Evolutionary conservation across 2,888 invertebrate species (phyloP).

Genomic region (Melitaea athalia): DNA sequence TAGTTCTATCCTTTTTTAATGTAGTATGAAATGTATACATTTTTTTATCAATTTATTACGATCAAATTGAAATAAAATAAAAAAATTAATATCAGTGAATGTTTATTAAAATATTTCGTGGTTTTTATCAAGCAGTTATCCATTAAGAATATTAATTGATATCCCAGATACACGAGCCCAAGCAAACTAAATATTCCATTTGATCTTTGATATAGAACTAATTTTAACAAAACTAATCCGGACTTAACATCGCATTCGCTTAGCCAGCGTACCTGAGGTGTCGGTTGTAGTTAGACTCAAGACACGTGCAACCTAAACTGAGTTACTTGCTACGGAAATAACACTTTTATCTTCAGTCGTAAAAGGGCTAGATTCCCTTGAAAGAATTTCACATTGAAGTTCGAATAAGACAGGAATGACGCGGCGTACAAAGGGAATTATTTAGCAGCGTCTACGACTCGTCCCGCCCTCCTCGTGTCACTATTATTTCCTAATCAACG

Average conservation of each 20-base stretch:
- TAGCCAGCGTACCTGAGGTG: slow-evolving; percentile 15
- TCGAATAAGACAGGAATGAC: slow-evolving; percentile 2
- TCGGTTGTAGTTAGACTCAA: slow-evolving; percentile 7
- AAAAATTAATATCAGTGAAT: too few species aligned
- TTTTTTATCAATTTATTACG: too few species aligned
- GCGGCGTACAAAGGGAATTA: slow-evolving; percentile 33
- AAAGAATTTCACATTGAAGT: background rate
- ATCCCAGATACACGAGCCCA: slow-evolving; percentile 1
- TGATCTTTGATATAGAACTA: slow-evolving; percentile 22
- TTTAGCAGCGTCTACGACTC: slow-evolving; percentile 27
- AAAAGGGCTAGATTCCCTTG: slow-evolving; percentile 16
- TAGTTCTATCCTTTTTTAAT: too few species aligned
- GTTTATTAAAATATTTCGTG: too few species aligned
- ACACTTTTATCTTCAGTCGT: background rate
- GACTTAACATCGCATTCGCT: slow-evolving; percentile 23
- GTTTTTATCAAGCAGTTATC: background rate
- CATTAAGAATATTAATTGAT: background rate
- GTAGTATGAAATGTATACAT: too few species aligned
- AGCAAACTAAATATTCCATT: slow-evolving; percentile 21
- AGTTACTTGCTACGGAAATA: background rate
- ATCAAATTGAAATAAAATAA: too few species aligned
- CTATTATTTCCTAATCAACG: slow-evolving; percentile 41
- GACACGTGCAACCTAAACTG: background rate
- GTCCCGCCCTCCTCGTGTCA: slow-evolving; percentile 16
- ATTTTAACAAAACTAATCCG: slow-evolving; percentile 26